phyloP scores from a whole-genome alignment of 1,140 invertebrate genomes.

The Metaphire vulgaris region DNA sequence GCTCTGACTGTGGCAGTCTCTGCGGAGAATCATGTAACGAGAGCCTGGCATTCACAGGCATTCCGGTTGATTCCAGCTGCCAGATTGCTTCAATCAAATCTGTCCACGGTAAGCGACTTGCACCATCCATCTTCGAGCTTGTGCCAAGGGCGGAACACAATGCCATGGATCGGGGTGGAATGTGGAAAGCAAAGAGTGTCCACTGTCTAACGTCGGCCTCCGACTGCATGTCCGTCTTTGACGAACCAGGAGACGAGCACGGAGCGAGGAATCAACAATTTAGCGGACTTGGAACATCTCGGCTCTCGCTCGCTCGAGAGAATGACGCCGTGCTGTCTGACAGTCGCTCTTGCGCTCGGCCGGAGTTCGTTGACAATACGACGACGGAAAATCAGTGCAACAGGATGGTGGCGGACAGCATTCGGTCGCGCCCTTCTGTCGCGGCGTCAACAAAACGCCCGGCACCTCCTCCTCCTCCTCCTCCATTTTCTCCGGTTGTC shows the following conservation, averaged over 20 bases:
- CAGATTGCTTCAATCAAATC: slow-evolving; percentile 48
- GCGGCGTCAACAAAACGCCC: not conserved
- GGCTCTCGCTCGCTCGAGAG: not conserved
- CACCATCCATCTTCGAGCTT: slow-evolving; percentile 7
- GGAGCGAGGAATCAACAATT: not conserved
- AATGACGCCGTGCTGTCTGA: too few species aligned
- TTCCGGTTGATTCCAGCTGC: slow-evolving; percentile 30
- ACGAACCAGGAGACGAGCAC: not conserved
- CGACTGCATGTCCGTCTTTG: not conserved
- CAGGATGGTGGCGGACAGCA: not conserved
- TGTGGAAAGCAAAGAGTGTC: slow-evolving; percentile 20
- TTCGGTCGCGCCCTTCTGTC: not conserved
- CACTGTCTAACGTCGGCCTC: not conserved
- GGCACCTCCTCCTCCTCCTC: slow-evolving; percentile 13
- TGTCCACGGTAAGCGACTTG: slow-evolving; percentile 31
- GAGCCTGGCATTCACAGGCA: not conserved
- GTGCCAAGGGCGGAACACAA: not conserved
- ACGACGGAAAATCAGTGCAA: not conserved
- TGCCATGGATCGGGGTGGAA: not conserved
- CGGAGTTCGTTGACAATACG: too few species aligned
- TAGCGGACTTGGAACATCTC: not conserved
- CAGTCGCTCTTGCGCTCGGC: too few species aligned
- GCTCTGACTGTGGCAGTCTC: not conserved
- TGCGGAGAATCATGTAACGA: not conserved
- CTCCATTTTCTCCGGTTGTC: slow-evolving; percentile 10